phyloP scores from a whole-genome alignment of 1,140 invertebrate species.

The Drosophila lacertosa region DNA sequence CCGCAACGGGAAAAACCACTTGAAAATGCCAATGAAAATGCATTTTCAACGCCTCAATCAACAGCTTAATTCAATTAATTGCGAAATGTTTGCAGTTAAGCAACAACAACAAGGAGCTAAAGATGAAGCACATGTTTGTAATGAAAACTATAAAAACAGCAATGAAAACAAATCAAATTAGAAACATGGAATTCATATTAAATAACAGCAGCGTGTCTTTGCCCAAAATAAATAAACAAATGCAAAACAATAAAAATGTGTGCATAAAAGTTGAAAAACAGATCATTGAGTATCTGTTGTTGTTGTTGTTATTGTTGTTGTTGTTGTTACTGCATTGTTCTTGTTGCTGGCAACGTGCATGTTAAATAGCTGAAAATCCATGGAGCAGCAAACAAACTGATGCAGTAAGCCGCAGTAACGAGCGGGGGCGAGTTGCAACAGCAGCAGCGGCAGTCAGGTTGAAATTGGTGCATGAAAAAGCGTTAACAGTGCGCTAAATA shows the following conservation, averaged over 20 bases:
- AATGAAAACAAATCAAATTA: slow-evolving; percentile 15
- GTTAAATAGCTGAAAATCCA: slow-evolving; percentile 27
- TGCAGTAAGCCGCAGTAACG: not conserved
- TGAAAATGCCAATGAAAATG: slow-evolving; percentile 61
- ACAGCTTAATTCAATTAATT: slow-evolving; percentile 77
- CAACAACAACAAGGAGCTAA: slow-evolving; percentile 24
- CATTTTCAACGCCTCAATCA: slow-evolving; percentile 74
- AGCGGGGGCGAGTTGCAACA: not conserved
- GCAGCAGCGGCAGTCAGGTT: slow-evolving; percentile 13
- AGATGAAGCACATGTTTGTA: slow-evolving; percentile 8
- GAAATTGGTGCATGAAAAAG: slow-evolving; percentile 44
- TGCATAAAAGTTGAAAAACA: slow-evolving; percentile 63
- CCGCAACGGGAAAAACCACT: slow-evolving; percentile 60
- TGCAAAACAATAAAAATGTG: slow-evolving; percentile 59
- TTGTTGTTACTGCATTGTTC: slow-evolving; percentile 3
- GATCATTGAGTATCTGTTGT: slow-evolving; percentile 44
- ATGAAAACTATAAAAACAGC: slow-evolving; percentile 27
- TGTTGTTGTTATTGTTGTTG: slow-evolving; percentile 3
- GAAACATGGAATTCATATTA: slow-evolving; percentile 60
- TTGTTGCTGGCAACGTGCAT: slow-evolving; percentile 13
- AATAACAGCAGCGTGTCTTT: slow-evolving; percentile 34
- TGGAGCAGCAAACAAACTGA: slow-evolving; percentile 2
- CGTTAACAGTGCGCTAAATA: slow-evolving; percentile 39
- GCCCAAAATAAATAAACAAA: slow-evolving; percentile 38
- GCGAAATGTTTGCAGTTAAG: slow-evolving; percentile 52